Percentiles rank a stretch among this genome's conserved stretches.
Conservation (phyloP, 2,797 vertebrate genomes). For the Hafferia zeledoni region DNA sequence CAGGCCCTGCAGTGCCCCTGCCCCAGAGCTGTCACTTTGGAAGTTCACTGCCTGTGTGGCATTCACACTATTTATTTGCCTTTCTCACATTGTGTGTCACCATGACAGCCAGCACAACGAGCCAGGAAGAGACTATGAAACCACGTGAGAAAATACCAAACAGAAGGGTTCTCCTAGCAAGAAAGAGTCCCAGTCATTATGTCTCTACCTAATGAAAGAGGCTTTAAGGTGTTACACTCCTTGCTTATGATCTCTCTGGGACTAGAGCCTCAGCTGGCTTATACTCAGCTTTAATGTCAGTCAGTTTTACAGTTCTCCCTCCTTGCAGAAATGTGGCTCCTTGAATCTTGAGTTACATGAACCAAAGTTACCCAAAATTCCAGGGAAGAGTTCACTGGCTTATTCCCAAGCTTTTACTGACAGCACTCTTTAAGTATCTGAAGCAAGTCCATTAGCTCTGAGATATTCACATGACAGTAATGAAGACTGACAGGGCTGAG, state of each 20-base stretch:
- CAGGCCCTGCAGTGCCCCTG: background rate
- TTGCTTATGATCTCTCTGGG: background rate
- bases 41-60: background rate
- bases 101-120: background rate
- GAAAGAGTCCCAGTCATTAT: background rate
- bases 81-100: conserved; percentile 1
- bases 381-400: background rate
- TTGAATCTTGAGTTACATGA: background rate
- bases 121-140: conserved; percentile 12
- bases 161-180: background rate
- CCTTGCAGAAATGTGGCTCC: background rate
- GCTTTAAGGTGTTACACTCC: background rate
- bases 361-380: background rate
- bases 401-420: background rate
- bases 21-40: background rate
- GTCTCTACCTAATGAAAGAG: background rate
- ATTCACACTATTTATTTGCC: background rate
- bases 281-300: background rate
- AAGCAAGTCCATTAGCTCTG: background rate
- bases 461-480: background rate
- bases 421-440: background rate
- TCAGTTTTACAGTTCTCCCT: background rate
- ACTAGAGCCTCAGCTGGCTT: background rate
- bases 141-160: background rate
- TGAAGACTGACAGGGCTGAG: background rate